phyloP scores from a whole-genome alignment of 2,797 vertebrate genomes.

The Lophotriccus pileatus region DNA sequence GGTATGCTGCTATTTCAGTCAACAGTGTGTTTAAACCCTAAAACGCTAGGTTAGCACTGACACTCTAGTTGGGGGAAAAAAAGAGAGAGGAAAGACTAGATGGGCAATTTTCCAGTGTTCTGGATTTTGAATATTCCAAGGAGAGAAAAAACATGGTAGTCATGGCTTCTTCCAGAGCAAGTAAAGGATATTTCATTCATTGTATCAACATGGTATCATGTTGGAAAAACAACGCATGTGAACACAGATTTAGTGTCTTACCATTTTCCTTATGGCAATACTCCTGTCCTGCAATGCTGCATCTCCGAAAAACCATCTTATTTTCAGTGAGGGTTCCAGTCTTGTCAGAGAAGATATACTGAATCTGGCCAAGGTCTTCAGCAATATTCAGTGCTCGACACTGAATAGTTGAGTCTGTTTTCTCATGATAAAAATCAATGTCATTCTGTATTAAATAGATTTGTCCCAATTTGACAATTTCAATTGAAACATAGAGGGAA shows the following conservation, averaged over 20 bases:
- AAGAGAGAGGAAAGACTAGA: no score
- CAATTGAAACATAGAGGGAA: slow-evolving; percentile 96
- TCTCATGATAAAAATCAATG: slow-evolving; percentile 86
- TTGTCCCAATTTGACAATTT: slow-evolving; percentile 94
- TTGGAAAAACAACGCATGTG: not conserved
- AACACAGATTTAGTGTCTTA: slow-evolving; percentile 58
- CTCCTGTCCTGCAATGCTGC: slow-evolving; percentile 89
- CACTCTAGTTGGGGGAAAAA: not conserved
- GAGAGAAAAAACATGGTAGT: not conserved
- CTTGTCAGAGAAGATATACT: slow-evolving; percentile 96
- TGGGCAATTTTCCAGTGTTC: not conserved
- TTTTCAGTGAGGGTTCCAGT: slow-evolving; percentile 97
- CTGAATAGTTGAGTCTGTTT: slow-evolving; percentile 83
- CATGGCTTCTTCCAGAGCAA: not conserved
- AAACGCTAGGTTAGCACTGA: not conserved
- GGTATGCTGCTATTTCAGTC: not conserved
- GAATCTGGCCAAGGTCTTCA: slow-evolving; percentile 93
- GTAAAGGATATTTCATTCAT: not conserved
- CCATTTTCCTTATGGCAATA: slow-evolving; percentile 93
- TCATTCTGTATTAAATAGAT: slow-evolving; percentile 95
- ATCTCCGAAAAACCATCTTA: slow-evolving; percentile 95
- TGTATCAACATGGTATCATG: not conserved
- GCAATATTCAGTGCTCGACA: slow-evolving; percentile 93
- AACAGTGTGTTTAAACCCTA: not conserved
- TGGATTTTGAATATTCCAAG: not conserved